phyloP scores from a whole-genome alignment of 37 sponge, comb jelly and placozoan genomes.

The Diacarnus erythraeanus region DNA sequence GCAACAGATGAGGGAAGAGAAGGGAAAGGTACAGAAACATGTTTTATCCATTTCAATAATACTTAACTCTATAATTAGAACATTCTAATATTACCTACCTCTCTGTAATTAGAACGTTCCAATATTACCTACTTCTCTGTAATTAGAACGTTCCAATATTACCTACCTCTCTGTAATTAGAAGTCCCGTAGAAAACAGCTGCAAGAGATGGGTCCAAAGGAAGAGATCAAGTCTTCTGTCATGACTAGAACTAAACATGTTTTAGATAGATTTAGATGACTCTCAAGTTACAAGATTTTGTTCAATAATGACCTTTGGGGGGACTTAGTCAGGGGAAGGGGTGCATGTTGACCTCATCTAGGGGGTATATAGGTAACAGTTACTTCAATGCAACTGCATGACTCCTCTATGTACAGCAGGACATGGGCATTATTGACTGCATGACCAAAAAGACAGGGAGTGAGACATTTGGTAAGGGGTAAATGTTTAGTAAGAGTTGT shows the following conservation, averaged over 20 bases:
- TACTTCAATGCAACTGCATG: too few relatives aligned
- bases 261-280: slow-evolving; percentile 36
- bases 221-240: neutral
- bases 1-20: slow-evolving; percentile 16
- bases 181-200: neutral
- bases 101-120: neutral
- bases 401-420: too few relatives aligned
- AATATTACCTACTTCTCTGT: neutral
- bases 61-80: too few relatives aligned
- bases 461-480: too few relatives aligned
- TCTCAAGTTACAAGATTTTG: neutral
- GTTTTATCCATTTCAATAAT: neutral
- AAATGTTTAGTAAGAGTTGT: too few relatives aligned
- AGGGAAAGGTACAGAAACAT: slow-evolving; percentile 37
- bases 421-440: too few relatives aligned
- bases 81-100: neutral
- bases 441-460: too few relatives aligned
- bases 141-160: neutral
- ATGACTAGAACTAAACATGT: neutral
- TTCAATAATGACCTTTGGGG: too few relatives aligned
- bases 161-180: slow-evolving; percentile 8
- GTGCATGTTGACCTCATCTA: too few relatives aligned
- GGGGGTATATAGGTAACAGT: too few relatives aligned
- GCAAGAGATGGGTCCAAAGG: slow-evolving; percentile 5
- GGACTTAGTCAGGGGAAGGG: too few relatives aligned